Percentiles rank a stretch among this genome's conserved stretches.
Conservation (phyloP, 2,113 vertebrate species). For the Monopterus albus region DNA sequence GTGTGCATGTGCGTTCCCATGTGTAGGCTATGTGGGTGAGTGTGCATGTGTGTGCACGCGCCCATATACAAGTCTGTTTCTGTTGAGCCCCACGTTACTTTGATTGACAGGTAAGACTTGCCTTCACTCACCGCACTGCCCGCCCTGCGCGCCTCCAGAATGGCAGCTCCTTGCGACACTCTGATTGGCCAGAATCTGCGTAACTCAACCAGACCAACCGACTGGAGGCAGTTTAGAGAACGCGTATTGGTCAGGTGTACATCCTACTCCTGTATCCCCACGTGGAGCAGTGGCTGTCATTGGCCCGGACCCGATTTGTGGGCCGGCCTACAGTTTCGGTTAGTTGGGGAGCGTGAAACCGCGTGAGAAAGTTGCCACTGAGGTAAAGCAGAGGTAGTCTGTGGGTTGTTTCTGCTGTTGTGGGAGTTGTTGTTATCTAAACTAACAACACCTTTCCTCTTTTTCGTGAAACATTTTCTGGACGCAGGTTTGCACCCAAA, state of each 20-base stretch:
- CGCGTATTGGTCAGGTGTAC: constrained; percentile 51
- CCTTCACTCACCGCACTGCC: constrained; percentile 75
- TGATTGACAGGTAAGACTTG: constrained; percentile 93
- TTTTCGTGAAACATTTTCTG: constrained; percentile 35
- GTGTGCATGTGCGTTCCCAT: constrained; percentile 19
- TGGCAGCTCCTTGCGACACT: constrained; percentile 35
- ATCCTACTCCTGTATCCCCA: constrained; percentile 56
- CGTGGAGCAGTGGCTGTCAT: constrained; percentile 69
- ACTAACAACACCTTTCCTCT: constrained; percentile 41
- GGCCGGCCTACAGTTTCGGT: constrained; percentile 61
- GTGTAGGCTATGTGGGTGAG: background rate
- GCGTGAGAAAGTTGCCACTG: constrained; percentile 84
- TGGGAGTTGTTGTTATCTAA: constrained; percentile 69
- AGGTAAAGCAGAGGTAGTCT: constrained; percentile 60
- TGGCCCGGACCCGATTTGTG: constrained; percentile 48
- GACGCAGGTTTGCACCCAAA: constrained; percentile 24
- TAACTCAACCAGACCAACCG: constrained; percentile 67
- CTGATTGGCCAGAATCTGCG: constrained; percentile 58
- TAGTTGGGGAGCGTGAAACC: constrained; percentile 79
- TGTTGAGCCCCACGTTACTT: constrained; percentile 92
- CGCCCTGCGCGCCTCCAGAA: constrained; percentile 82
- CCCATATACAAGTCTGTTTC: constrained; percentile 21
- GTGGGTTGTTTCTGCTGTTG: constrained; percentile 15
- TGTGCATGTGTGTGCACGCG: constrained; percentile 2
- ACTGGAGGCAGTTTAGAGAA: constrained; percentile 9